These are phyloP conservation scores for Oenanthe melanoleuca DNA, from an alignment of 2,113 vertebrate species.

Conservation along the genomic window DNA sequence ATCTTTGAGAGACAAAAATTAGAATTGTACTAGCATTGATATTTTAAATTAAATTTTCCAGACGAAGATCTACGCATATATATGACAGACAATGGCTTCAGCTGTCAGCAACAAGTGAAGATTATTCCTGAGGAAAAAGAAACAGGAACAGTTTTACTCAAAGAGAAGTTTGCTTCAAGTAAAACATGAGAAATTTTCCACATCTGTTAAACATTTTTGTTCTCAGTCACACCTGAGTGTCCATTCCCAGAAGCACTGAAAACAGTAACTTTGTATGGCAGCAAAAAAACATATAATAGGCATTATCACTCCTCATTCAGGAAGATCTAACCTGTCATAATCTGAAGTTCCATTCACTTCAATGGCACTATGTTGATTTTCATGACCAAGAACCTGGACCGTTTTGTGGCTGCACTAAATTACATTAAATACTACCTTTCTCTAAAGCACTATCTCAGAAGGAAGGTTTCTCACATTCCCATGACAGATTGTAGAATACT, in stretches of 20 bases:
- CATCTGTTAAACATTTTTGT: background rate
- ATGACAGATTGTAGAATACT: background rate
- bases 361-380: background rate
- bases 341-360: background rate
- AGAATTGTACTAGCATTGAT: background rate
- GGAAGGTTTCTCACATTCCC: background rate
- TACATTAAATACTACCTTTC: background rate
- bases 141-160: background rate
- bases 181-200: background rate
- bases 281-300: background rate
- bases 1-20: constrained; percentile 20
- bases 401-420: background rate
- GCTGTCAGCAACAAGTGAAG: background rate
- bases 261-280: background rate
- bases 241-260: background rate
- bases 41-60: background rate
- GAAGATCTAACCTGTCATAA: background rate
- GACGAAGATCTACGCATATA: background rate
- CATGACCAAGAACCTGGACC: background rate
- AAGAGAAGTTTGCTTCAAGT: background rate
- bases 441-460: background rate
- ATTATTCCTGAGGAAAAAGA: background rate
- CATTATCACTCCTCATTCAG: background rate
- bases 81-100: background rate
- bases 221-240: background rate